A percentile compares a stretch with the other conserved stretches of the same genome.
Evolutionary conservation across 2,797 vertebrate species (phyloP).

Genomic region (Masticophis lateralis): DNA sequence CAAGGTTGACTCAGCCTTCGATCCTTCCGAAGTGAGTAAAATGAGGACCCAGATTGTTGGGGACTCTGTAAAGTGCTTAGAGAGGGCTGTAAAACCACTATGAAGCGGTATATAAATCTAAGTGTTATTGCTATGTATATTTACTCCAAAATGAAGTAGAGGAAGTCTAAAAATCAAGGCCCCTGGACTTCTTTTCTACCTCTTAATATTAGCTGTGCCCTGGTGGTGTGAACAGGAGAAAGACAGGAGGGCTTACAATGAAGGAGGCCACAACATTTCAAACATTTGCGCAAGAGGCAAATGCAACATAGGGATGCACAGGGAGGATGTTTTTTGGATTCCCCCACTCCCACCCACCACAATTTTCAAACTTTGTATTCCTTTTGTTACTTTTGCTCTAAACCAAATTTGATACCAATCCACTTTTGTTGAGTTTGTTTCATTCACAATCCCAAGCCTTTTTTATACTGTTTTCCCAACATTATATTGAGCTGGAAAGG

Average conservation of each 20-base stretch:
- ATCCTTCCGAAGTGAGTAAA: too few relatives aligned
- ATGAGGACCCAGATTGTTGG: too few relatives aligned
- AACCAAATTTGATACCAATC: background rate
- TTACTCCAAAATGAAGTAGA: background rate
- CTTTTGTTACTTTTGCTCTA: background rate
- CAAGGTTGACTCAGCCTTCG: too few relatives aligned
- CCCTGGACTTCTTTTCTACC: background rate
- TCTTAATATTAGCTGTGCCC: background rate
- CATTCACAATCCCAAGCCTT: background rate
- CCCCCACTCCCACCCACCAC: background rate
- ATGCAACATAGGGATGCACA: background rate
- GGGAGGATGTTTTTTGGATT: background rate
- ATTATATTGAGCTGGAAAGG: background rate
- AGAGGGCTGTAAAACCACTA: too few relatives aligned
- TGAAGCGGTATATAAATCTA: too few relatives aligned
- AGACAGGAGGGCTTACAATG: background rate
- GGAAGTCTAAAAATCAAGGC: background rate
- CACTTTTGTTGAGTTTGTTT: background rate
- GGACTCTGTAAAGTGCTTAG: too few relatives aligned
- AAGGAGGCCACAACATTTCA: background rate
- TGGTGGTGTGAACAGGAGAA: background rate
- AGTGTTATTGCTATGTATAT: background rate
- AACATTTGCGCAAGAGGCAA: background rate
- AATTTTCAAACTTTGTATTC: background rate
- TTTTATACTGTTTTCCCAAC: background rate